These are phyloP conservation scores for Cyanistes caeruleus DNA, from an alignment of 2,113 vertebrate species.

Conservation along the genomic window DNA sequence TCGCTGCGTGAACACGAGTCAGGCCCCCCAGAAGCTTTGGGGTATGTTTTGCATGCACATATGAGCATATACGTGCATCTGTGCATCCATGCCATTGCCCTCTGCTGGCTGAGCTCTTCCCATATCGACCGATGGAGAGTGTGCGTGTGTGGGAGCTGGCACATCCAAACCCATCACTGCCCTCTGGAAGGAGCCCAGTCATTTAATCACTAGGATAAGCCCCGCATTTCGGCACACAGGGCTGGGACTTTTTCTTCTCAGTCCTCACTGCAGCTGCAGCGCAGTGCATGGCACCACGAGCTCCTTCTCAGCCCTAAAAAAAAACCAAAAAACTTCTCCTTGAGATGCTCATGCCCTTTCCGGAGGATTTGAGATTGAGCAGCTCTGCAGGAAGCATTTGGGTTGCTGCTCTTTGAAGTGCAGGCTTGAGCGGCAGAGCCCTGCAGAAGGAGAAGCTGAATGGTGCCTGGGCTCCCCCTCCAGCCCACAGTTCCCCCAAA, in stretches of 20 bases:
- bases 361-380: neutral
- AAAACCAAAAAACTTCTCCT: neutral
- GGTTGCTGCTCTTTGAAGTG: conserved; percentile 31
- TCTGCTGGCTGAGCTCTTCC: conserved; percentile 46
- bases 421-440: neutral
- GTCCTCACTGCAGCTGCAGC: neutral
- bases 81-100: neutral
- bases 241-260: neutral
- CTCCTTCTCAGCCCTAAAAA: neutral
- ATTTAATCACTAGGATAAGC: conserved; percentile 11
- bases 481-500: neutral
- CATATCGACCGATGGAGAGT: neutral
- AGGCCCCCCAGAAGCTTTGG: neutral
- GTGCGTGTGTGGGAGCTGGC: conserved; percentile 29
- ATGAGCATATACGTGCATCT: neutral
- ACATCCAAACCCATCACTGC: neutral
- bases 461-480: neutral
- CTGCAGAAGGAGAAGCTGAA: neutral
- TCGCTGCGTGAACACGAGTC: rapidly evolving
- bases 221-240: rapidly evolving
- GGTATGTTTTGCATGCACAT: neutral
- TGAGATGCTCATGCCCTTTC: neutral
- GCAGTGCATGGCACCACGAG: neutral
- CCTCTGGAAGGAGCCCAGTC: conserved; percentile 34
- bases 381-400: conserved; percentile 20